Base-by-base conservation (phyloP, 2,888 invertebrate genomes). In the Brachynemurus nebulosus region DNA sequence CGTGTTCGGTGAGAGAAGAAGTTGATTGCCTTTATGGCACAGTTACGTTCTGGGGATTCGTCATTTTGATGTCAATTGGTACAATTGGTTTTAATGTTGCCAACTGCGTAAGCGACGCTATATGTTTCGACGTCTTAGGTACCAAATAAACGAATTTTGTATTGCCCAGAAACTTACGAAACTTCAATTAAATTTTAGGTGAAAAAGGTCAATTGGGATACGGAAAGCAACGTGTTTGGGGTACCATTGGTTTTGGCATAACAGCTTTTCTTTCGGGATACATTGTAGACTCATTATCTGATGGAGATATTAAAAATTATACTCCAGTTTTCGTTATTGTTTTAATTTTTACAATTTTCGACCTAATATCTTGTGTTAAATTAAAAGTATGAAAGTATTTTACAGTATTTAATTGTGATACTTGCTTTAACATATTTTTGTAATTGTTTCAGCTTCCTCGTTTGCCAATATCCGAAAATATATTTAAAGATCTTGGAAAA, bases 51-150 rank as follows among this genome's bases (percentile, higher is more conserved):
- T 86, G 84, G 85, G 66, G 70, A 2, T 86, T 84, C 52, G 76
- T 86, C 0, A 50, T 78, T 1, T 60, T 85, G 17, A 76, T 84
- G 70, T 78, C 80, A 35, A 50, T 82, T 2, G 86, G 86, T 20
- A 82, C 78, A 2, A 80, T 86, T 46, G 80, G 82, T 3, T 88
- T 81, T 57, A 88, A 86, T 59, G 89, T 92, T 0, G 76, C 80
- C 23, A 85, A 90, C 55, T 86, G 84, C 38, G 80, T 92, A 30
- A 84, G 86, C 30, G 93, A 93, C 62, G 89, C 91, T 1, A 80
- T 92, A 21, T 89, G 90, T 60, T 91, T 91, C 57, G 86, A 91
- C 62, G 76, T 88, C 18, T 68, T 93, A 30, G 86, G 86, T 76
- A 60, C 66, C 3, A 20, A 23, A n/a, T 4, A n/a, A 30, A 12